Evolutionary conservation across 2,113 vertebrate genomes (phyloP), one percentile per base, ranked within the genome.

Genomic region (Dromaius novaehollandiae): DNA sequence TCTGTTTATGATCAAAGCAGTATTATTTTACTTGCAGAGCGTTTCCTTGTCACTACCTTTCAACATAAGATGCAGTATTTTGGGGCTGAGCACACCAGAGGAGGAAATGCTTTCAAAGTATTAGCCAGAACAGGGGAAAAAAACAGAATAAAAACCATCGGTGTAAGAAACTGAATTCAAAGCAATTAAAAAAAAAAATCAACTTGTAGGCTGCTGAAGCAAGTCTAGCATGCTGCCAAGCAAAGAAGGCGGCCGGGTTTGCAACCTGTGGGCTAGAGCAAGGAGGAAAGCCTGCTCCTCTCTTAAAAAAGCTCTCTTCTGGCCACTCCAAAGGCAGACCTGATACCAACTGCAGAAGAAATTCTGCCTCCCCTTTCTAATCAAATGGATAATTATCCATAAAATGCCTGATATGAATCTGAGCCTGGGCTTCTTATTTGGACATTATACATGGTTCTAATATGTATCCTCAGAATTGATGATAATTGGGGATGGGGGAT

Each of bases 281-380:
- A 56, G 70, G 38, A 42, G 80, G 53, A 50, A 68, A 56, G 44
- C 24, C 36, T 0, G 0, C 13, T 76, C 7, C 2, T n/a, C 32
- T 46, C 48, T 30, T 17, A 75, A 56, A 55, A 61, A 25, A 1
- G 1, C 12, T 12, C 32, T n/a, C 20, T 38, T 30, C 40, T 7
- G 11, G 9, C 6, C 73, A 55, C 79, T 66, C 22, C 64, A 34
- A 71, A 64, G 69, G 61, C 34, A 38, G 36, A 63, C 7, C 18
- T 30, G 56, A 6, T 56, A 65, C 11, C 60, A 89, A 5, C 10
- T 74, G 91, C 80, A 64, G 89, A 96, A 97, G 16, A 70, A 91
- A 71, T 4, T 30, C 28, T 63, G 20, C 48, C 22, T 42, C 48
- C 22, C 46, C 66, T 82, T 71, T 44, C 71, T 36, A 48, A 16